phyloP scores from a whole-genome alignment of 2,797 vertebrate species.

The Ptychadena robeensis region DNA sequence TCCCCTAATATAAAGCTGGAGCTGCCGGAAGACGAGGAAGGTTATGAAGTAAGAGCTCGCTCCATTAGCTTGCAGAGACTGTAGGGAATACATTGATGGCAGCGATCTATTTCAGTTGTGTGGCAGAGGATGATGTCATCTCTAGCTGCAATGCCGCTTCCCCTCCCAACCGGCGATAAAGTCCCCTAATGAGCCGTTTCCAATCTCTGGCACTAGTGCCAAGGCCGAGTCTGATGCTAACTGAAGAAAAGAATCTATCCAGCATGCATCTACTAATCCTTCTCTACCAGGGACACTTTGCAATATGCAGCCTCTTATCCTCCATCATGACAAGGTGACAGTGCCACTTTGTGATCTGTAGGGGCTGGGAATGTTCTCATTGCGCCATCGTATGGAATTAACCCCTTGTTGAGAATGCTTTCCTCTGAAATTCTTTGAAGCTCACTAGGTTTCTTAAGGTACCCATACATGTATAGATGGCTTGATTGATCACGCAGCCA shows the following conservation, averaged over 20 bases:
- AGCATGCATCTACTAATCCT: background rate
- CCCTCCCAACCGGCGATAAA: constrained; percentile 44
- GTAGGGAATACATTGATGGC: background rate
- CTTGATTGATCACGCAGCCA: too few species aligned
- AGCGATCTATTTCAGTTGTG: constrained; percentile 37
- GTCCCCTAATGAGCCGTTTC: constrained; percentile 17
- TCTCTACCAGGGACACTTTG: too few species aligned
- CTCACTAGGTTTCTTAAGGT: too few species aligned
- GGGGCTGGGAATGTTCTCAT: too few species aligned
- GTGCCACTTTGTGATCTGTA: too few species aligned
- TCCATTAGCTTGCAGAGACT: constrained; percentile 58
- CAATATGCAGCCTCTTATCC: too few species aligned
- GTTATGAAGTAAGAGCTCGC: constrained; percentile 9
- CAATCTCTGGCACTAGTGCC: constrained; percentile 13
- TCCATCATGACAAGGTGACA: too few species aligned
- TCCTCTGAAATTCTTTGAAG: too few species aligned
- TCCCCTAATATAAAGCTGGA: background rate
- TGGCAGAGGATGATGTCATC: constrained; percentile 52
- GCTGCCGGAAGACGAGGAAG: background rate
- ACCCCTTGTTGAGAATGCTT: too few species aligned
- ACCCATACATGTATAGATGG: too few species aligned
- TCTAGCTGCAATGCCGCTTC: constrained; percentile 34
- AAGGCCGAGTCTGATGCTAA: background rate
- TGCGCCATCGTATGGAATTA: too few species aligned
- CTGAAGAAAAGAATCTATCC: background rate